Percentiles rank a stretch among this genome's conserved stretches.
These are phyloP conservation scores for Dendropsophus ebraccatus DNA, from an alignment of 2,113 vertebrate genomes.

Conservation along the genomic window DNA sequence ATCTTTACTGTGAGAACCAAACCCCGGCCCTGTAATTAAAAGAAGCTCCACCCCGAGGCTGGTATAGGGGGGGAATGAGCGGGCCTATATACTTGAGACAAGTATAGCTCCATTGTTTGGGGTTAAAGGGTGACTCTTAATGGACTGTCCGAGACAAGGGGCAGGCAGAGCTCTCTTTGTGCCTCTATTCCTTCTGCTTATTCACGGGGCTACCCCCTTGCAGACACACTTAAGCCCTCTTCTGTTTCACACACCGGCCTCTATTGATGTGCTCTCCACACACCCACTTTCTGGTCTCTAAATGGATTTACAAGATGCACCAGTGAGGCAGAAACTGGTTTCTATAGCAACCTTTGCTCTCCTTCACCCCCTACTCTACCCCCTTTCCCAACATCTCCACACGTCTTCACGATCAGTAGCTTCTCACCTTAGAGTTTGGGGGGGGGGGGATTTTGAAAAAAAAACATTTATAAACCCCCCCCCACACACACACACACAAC, in stretches of 20 bases:
- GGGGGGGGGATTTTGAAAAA: not conserved
- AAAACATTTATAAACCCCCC: constrained; percentile 7
- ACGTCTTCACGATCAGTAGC: not conserved
- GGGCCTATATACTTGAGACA: constrained; percentile 54
- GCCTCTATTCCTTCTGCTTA: constrained; percentile 66
- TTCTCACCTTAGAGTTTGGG: constrained; percentile 18
- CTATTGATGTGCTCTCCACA: constrained; percentile 74
- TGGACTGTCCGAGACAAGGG: constrained; percentile 72
- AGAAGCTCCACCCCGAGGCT: constrained; percentile 51
- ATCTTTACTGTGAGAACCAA: constrained; percentile 52
- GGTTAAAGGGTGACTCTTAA: constrained; percentile 68
- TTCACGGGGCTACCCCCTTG: constrained; percentile 64
- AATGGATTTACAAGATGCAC: constrained; percentile 88
- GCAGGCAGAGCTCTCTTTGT: constrained; percentile 70
- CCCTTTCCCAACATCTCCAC: not conserved
- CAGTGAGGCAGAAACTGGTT: constrained; percentile 86
- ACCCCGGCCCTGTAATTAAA: constrained; percentile 53
- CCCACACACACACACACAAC: too few relatives aligned
- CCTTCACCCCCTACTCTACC: not conserved
- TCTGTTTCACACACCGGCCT: constrained; percentile 66
- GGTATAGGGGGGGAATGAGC: constrained; percentile 32
- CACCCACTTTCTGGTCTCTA: constrained; percentile 83
- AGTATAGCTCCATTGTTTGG: constrained; percentile 54
- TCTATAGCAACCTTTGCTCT: constrained; percentile 78
- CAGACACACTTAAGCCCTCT: constrained; percentile 66